phyloP scores from a whole-genome alignment of 1,140 invertebrate species.

The Drosophila santomea region DNA sequence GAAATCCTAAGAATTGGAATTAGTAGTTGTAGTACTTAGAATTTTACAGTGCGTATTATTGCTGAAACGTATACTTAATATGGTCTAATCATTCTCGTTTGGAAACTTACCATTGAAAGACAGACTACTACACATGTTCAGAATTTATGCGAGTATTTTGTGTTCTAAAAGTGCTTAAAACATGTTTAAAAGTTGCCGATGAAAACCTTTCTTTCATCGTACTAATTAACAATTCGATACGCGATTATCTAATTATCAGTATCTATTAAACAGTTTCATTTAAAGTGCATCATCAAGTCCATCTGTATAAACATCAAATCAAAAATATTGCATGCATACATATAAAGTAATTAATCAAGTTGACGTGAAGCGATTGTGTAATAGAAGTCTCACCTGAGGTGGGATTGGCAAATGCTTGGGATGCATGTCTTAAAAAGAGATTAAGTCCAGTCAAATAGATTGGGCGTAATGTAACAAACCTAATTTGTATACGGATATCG shows the following conservation, averaged over 20 bases:
- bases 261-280: neutral
- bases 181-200: too few species aligned
- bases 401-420: constrained; percentile 12
- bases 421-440: constrained; percentile 7
- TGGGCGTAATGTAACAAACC: neutral
- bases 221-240: too few species aligned
- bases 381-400: neutral
- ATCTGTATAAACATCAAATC: constrained; percentile 4
- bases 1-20: neutral
- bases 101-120: too few species aligned
- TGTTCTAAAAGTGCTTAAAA: too few species aligned
- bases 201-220: too few species aligned
- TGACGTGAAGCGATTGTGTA: constrained; percentile 9
- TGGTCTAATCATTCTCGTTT: too few species aligned
- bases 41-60: too few species aligned
- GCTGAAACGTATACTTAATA: too few species aligned
- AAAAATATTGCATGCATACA: constrained; percentile 7
- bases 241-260: too few species aligned
- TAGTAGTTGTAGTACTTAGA: too few species aligned
- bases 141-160: too few species aligned
- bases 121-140: too few species aligned
- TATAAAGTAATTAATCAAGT: constrained; percentile 30
- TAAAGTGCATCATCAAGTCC: constrained; percentile 3
- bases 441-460: neutral
- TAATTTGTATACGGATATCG: constrained; percentile 8